Percentiles rank a stretch among this genome's conserved stretches.
phyloP scores from a whole-genome alignment of 2,888 invertebrate species.

The Deilephila elpenor region DNA sequence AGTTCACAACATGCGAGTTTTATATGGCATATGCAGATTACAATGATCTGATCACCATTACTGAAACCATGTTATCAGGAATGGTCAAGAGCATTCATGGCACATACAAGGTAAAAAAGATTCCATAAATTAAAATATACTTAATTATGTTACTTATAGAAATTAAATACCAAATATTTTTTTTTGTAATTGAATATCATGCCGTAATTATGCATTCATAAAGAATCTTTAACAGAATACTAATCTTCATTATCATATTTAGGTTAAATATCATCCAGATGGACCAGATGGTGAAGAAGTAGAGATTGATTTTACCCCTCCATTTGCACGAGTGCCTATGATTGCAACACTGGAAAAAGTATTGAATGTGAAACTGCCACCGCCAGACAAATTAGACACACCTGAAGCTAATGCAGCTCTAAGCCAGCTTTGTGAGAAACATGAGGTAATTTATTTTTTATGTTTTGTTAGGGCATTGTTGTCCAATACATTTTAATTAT shows the following conservation, averaged over 20 bases:
- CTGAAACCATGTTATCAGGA: conserved; percentile 96
- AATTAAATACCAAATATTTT: neutral
- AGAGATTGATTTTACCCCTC: conserved; percentile 98
- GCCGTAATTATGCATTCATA: neutral
- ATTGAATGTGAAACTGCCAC: conserved; percentile 90
- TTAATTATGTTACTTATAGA: neutral
- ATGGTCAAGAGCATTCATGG: conserved; percentile 98
- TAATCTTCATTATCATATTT: conserved; percentile 36
- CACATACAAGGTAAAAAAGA: conserved; percentile 89
- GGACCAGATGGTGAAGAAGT: conserved; percentile 92
- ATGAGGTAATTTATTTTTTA: conserved; percentile 66
- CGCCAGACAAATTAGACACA: conserved; percentile 87
- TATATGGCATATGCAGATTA: conserved; percentile 99
- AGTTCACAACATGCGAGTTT: conserved; percentile 99
- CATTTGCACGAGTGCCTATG: conserved; percentile 97
- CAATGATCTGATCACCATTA: conserved; percentile 96
- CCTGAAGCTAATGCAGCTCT: conserved; percentile 90
- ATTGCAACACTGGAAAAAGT: conserved; percentile 94
- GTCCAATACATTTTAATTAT: neutral
- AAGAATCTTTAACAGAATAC: neutral
- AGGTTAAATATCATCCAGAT: conserved; percentile 94
- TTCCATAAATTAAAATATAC: neutral
- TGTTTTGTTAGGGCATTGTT: too few species aligned
- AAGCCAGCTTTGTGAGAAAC: conserved; percentile 91
- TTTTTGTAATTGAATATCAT: neutral